These are phyloP conservation scores for Oryzias dopingdopingensis DNA, from an alignment of 2,797 vertebrate genomes.

Conservation along the genomic window DNA sequence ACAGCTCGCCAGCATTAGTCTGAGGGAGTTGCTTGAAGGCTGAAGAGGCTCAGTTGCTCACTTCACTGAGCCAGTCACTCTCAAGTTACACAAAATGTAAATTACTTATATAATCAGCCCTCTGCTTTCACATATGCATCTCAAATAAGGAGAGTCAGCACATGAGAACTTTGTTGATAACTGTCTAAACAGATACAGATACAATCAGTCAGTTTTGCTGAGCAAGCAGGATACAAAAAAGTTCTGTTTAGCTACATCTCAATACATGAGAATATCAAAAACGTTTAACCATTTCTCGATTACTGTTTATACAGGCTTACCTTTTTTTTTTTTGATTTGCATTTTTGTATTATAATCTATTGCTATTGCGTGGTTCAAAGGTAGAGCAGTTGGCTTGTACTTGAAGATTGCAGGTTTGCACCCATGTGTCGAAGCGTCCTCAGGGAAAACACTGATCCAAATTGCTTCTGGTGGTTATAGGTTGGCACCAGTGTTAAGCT, in stretches of 20 bases:
- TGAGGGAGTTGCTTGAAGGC: slow-evolving; percentile 48
- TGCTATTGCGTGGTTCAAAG: too few relatives aligned
- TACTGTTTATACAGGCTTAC: too few relatives aligned
- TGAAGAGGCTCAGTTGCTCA: slow-evolving; percentile 45
- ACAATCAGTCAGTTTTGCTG: slow-evolving; percentile 37
- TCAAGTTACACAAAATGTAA: slow-evolving; percentile 60
- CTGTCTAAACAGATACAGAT: slow-evolving; percentile 39
- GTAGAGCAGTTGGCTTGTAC: too few relatives aligned
- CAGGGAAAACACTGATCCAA: too few relatives aligned
- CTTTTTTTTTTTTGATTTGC: too few relatives aligned
- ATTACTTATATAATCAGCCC: slow-evolving; percentile 59
- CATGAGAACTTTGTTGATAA: slow-evolving; percentile 45
- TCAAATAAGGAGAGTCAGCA: slow-evolving; percentile 42
- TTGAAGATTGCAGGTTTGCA: too few relatives aligned
- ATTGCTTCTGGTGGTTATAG: too few relatives aligned
- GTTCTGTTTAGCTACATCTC: slow-evolving; percentile 10
- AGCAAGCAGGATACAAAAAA: slow-evolving; percentile 25
- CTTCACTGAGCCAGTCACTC: slow-evolving; percentile 58
- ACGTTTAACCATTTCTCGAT: neutral
- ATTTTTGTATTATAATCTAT: too few relatives aligned
- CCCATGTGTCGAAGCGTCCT: too few relatives aligned
- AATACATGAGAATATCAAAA: slow-evolving; percentile 17
- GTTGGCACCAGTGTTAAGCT: too few relatives aligned
- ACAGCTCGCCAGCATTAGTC: slow-evolving; percentile 48
- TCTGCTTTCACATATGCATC: neutral